phyloP scores from a whole-genome alignment of 2,113 vertebrate genomes.

The Rhabdomys dilectus region DNA sequence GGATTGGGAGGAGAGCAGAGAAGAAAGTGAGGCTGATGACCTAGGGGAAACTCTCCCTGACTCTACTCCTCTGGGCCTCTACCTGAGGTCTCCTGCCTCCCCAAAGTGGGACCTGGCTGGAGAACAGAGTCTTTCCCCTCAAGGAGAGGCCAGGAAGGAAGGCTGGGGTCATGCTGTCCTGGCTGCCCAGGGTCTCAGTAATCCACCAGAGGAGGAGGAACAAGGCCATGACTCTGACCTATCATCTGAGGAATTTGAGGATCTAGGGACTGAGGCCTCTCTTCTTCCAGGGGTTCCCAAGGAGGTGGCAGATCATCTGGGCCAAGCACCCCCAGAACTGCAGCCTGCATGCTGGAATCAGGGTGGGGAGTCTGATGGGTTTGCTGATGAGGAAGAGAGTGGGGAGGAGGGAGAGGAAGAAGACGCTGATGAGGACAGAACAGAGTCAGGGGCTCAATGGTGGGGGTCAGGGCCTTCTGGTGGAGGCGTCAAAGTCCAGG shows the following conservation, averaged over 20 bases:
- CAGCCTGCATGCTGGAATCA: constrained; percentile 65
- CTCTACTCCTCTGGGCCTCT: constrained; percentile 78
- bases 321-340: not conserved
- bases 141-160: accelerated
- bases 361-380: constrained; percentile 77
- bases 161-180: accelerated
- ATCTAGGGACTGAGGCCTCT: constrained; percentile 63
- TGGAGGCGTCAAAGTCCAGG: not conserved
- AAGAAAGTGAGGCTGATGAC: constrained; percentile 55
- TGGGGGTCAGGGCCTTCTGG: constrained; percentile 17
- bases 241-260: constrained; percentile 76
- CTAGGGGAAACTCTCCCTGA: constrained; percentile 86
- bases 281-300: not conserved
- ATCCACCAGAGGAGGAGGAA: not conserved
- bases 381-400: constrained; percentile 71
- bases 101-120: not conserved
- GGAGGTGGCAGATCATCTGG: constrained; percentile 4
- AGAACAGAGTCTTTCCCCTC: constrained; percentile 14
- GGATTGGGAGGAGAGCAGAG: not conserved
- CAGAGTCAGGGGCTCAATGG: not conserved
- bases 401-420: constrained; percentile 75
- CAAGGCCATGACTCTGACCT: constrained; percentile 61
- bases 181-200: accelerated
- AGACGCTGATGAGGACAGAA: not conserved
- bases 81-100: constrained; percentile 55